Base-by-base conservation (phyloP, 2,113 vertebrate species). In the Mesocricetus auratus region DNA sequence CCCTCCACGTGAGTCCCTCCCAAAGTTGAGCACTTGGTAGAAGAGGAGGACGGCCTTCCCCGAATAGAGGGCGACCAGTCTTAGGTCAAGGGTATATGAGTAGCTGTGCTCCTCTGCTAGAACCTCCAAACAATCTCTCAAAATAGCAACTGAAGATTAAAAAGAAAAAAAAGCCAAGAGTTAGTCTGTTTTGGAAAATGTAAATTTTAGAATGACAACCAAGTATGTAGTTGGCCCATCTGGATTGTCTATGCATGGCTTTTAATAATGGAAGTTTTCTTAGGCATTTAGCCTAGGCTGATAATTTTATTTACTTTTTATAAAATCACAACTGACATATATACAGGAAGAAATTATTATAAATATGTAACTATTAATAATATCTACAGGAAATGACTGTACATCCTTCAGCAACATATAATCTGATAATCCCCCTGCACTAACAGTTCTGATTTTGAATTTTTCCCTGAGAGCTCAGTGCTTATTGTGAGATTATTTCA, bases 181-280 rank as follows among this genome's bases (percentile, higher is more conserved):
- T 88, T 85, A 64, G n/a, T 74, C 10, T 94, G 15, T 26, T 77
- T 93, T 82, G 45, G 4, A 56, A 86, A 91, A 86, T 77, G 95
- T 45, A 42, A 75, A 86, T 56, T 89, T 95, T 24, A 85, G 22
- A 33, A 81, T 91, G 73, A 24, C 29, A 69, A 53, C 78, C 36
- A 78, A 31, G 7, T 58, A 71, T 10, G 53, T 64, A 2, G 11
- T 13, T 75, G 64, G 24, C 50, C 3, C 75, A 86, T 71, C 19
- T 68, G 73, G 93, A 3, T 15, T 22, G 12, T 60, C n/a, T 79
- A 50, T 47, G 31, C 1, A 36, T 58, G 5, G 42, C 9, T 53
- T 66, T 74, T 53, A 81, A 31, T 79, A 96, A 77, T 91, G 68
- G 50, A 77, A 78, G 78, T n/a, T 0, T 36, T 78, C 31, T 64